Conservation (phyloP, 2,797 vertebrate species). For the Staurois parvus region DNA sequence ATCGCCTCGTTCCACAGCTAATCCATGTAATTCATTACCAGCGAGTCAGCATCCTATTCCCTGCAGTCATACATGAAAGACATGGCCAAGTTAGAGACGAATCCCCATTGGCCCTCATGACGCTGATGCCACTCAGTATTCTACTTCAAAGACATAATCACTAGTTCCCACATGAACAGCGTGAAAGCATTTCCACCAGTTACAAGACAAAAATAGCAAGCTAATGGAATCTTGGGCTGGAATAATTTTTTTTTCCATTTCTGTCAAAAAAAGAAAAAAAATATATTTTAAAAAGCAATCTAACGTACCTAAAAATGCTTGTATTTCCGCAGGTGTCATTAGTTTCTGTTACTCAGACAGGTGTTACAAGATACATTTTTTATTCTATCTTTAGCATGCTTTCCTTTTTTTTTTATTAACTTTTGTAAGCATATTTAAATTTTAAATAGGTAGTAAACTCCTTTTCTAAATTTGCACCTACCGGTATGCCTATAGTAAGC, state of each 20-base stretch:
- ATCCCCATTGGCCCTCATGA: neutral
- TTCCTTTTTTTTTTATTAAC: neutral
- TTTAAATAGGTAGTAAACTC: neutral
- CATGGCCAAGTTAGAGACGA: constrained; percentile 27
- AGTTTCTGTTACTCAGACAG: neutral
- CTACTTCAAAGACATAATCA: constrained; percentile 59
- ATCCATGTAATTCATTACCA: constrained; percentile 50
- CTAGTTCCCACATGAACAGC: constrained; percentile 64
- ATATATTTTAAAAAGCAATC: neutral
- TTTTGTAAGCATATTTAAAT: neutral
- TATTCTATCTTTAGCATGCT: no score
- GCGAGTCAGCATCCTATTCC: constrained; percentile 49
- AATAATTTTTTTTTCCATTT: constrained; percentile 31
- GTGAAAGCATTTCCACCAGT: constrained; percentile 66
- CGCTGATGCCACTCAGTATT: constrained; percentile 52
- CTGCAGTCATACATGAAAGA: constrained; percentile 48
- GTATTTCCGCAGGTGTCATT: neutral
- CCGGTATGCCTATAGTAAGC: no score
- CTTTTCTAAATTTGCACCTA: no score
- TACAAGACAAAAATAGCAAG: constrained; percentile 65
- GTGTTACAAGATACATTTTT: neutral
- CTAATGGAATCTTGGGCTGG: constrained; percentile 63
- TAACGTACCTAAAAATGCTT: neutral
- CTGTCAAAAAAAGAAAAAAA: neutral
- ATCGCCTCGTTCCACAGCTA: constrained; percentile 62